Evolutionary conservation across 1,140 invertebrate species (phyloP), one percentile per base, ranked within the genome.

Genomic region (Lasaia peninsularis): DNA sequence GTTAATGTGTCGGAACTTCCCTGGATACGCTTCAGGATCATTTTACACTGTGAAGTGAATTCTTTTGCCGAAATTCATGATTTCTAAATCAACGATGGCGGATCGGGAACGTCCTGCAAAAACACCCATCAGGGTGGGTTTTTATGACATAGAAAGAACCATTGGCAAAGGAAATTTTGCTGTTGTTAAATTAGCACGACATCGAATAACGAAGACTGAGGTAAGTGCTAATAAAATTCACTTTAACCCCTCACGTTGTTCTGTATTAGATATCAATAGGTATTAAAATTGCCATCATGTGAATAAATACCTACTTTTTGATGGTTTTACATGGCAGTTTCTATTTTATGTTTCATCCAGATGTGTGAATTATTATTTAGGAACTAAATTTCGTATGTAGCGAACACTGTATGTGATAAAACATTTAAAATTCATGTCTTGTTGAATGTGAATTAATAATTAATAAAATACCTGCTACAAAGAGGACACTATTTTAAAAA

Each of bases 151-250:
- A 75, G 96, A 98, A 81, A 93, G 95, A 78, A 99, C 97, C 60
- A 99, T 99, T 77, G 96, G 98, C 72, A 99, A 99, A 90, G 98
- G 98, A 60, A 99, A 99, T 92, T 99, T 99, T 92, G 98, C 98
- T 59, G 96, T 99, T 76, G 98, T 99, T 65, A 99, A 99, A 92
- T 92, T 98, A 89, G 98, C 97, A 71, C 95, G 95, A 87, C 98
- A 99, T 92, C 93, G 97, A 85, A 96, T 99, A 87, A 99, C 98
- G 62, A 98, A 98, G 93, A 97, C 97, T 77, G 97, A 99, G 96
- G 98, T 99, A 79, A 79, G 74, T 49, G 9, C 11, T 14, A 10
- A 40, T 32, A 34, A 21, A 48, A 50, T 40, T 58, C 54, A 58
- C 28, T 33, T 40, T 40, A n/a, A n/a, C 7, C 1, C n/a, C n/a